Evolutionary conservation across 2,888 invertebrate genomes (phyloP).

Genomic region (Dugesia japonica): DNA sequence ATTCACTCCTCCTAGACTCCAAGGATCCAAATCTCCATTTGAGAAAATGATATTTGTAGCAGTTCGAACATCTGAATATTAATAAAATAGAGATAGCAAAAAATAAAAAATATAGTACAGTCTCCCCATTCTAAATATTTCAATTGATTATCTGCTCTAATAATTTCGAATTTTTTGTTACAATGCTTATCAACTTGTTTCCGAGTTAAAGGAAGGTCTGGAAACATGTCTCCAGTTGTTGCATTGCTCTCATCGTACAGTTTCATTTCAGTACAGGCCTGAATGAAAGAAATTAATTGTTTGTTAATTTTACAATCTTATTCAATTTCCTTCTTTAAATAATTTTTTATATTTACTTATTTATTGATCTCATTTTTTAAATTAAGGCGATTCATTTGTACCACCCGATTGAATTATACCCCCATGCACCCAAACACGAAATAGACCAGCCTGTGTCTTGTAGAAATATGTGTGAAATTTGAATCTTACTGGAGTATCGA

Average conservation of each 20-base stretch:
- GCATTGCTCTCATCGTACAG: conserved; percentile 41
- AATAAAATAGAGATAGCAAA: neutral
- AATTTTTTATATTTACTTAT: too few relatives aligned
- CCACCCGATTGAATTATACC: too few relatives aligned
- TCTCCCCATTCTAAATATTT: conserved; percentile 40
- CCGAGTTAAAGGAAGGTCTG: conserved; percentile 41
- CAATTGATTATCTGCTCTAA: conserved; percentile 40
- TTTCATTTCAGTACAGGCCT: conserved; percentile 45
- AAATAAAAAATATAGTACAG: conserved; percentile 37
- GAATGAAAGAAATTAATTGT: neutral
- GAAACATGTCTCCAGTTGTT: conserved; percentile 43
- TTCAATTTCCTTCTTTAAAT: too few relatives aligned
- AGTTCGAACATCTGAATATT: conserved; percentile 36
- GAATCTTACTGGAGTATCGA: too few relatives aligned
- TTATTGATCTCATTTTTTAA: too few relatives aligned
- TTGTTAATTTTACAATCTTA: too few relatives aligned
- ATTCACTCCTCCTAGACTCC: conserved; percentile 42
- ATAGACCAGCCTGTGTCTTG: too few relatives aligned
- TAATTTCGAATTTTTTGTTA: conserved; percentile 40
- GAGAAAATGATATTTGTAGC: conserved; percentile 46
- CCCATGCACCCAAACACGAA: too few relatives aligned
- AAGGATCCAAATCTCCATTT: conserved; percentile 45
- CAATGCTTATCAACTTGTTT: conserved; percentile 41
- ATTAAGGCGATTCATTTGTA: too few relatives aligned
- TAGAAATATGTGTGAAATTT: too few relatives aligned